Evolutionary conservation across 2,888 invertebrate species (phyloP).

Genomic region (Reticulitermes lucifugus): DNA sequence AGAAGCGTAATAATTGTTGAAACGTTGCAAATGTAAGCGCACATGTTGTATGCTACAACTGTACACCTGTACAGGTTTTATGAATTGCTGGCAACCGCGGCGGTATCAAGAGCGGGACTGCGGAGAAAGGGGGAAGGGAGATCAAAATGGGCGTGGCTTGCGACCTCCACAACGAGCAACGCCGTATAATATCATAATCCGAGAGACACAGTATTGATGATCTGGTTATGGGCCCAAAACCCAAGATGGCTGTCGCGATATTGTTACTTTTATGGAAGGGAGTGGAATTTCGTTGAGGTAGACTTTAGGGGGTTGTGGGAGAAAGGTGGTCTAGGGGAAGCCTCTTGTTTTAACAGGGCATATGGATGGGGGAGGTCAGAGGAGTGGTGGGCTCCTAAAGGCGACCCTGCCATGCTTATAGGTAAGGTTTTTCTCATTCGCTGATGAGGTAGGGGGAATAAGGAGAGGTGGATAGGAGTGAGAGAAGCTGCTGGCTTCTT

Average conservation of each 20-base stretch:
- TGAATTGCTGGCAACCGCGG: constrained; percentile 19
- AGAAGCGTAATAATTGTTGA: not conserved
- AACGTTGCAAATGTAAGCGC: not conserved
- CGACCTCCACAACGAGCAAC: constrained; percentile 23
- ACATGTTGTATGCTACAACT: constrained; percentile 2
- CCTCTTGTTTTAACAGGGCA: not conserved
- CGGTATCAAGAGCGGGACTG: not conserved
- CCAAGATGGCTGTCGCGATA: constrained; percentile 38
- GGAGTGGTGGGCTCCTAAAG: not conserved
- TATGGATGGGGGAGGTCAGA: not conserved
- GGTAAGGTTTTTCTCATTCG: constrained; percentile 10
- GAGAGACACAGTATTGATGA: constrained; percentile 24
- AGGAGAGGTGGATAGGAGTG: not conserved
- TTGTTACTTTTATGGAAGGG: constrained; percentile 2
- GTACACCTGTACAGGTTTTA: constrained; percentile 21
- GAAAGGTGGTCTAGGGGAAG: not conserved
- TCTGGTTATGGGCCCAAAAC: constrained; percentile 38
- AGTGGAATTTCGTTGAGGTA: not conserved
- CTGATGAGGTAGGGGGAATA: not conserved
- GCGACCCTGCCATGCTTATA: constrained; percentile 1
- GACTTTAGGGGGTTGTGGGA: not conserved
- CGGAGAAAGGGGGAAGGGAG: not conserved
- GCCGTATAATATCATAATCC: constrained; percentile 38
- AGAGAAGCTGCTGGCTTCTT: constrained; percentile 8
- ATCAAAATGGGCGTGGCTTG: constrained; percentile 33